A percentile compares a stretch with the other conserved stretches of the same genome.
phyloP scores from a whole-genome alignment of 2,888 invertebrate genomes.

The Liposcelis brunnea region DNA sequence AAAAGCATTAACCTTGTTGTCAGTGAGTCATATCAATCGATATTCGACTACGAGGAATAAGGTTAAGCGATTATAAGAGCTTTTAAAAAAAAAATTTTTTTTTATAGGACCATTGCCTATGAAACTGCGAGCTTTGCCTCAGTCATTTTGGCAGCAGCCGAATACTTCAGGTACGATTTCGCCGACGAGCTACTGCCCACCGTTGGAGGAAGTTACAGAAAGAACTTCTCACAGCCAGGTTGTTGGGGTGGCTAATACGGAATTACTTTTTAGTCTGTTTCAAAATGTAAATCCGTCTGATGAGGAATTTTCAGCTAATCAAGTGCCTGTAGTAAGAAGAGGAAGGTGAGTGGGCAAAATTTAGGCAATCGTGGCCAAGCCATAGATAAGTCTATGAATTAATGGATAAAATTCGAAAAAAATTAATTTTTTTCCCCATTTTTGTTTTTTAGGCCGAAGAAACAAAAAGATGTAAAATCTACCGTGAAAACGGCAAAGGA shows the following conservation, averaged over 20 bases:
- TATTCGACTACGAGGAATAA: too few relatives aligned
- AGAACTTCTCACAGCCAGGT: slow-evolving; percentile 3
- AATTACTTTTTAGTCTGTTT: slow-evolving; percentile 31
- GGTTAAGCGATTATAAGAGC: too few relatives aligned
- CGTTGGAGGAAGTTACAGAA: neutral
- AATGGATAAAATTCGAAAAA: neutral
- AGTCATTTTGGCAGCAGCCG: slow-evolving; percentile 36
- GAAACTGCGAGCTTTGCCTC: slow-evolving; percentile 32
- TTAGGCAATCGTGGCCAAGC: slow-evolving; percentile 3
- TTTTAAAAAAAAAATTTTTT: too few relatives aligned
- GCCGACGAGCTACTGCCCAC: neutral
- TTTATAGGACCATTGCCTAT: slow-evolving; percentile 31
- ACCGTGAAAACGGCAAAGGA: slow-evolving; percentile 19
- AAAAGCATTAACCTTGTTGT: too few relatives aligned
- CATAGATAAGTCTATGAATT: neutral
- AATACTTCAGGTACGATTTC: slow-evolving; percentile 19
- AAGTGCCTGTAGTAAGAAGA: slow-evolving; percentile 18
- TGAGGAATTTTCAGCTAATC: slow-evolving; percentile 17
- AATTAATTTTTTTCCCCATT: neutral
- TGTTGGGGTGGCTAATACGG: slow-evolving; percentile 26
- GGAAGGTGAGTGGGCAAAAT: slow-evolving; percentile 20
- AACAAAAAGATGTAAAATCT: slow-evolving; percentile 9
- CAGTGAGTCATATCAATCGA: too few relatives aligned
- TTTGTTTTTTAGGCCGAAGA: slow-evolving; percentile 16
- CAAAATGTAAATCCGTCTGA: slow-evolving; percentile 22